Evolutionary conservation across 2,113 vertebrate species (phyloP), one percentile per base, ranked within the genome.

Genomic region (Epinephelus moara): DNA sequence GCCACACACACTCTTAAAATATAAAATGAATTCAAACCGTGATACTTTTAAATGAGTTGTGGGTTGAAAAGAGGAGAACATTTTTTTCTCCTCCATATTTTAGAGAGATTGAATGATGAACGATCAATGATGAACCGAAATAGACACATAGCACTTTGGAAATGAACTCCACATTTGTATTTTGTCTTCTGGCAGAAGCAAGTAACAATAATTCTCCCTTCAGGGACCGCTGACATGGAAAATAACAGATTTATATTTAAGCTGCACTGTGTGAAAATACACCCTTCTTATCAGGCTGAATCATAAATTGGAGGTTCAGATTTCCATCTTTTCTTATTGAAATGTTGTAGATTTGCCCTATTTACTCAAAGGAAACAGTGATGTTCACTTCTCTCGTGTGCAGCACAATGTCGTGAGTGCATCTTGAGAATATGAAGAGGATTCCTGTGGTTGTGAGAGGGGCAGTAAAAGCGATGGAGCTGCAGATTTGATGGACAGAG

Each of bases 131-230:
- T 25, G 62, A 85, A 56, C 59, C 59, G 33, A 78, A 88, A 83
- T 84, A 88, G 81, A 79, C 19, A 50, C 56, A 45, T 0, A 47
- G 30, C 55, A 72, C 33, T 85, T 80, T 84, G 78, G 59, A 89
- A 84, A 82, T 66, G 53, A 91, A 87, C 79, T 84, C 80, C 9
- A 33, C 27, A 21, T 85, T 88, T 87, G 68, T 82, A 37, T 68
- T 88, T 84, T 74, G 72, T 91, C 74, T 85, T 83, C 81, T 90
- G 85, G 85, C 75, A 90, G 88, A 80, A 42, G 72, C 0, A 37
- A 57, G 72, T 45, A 66, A 73, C 66, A 83, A 73, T 91, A 80
- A 88, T 85, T 83, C 82, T 55, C 40, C 82, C 89, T 79, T 87
- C 66, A 81, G 89, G 89, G 89, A 87, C 57, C n/a, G n/a, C 67